Percentiles rank a stretch among this genome's conserved stretches.
phyloP scores from a whole-genome alignment of 1,140 invertebrate species.

The fruit fly (Drosophila melanogaster) region Release_6_plus_ISO1_MT NC_004354.4:19904501-19905000 shows the following conservation, averaged over 20 bases:
- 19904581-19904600: conserved; percentile 96
- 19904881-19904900: conserved; percentile 97
- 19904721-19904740: conserved; percentile 74
- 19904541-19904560: conserved; percentile 97
- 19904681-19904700: neutral
- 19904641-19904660: conserved; percentile 98
- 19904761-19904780: conserved; percentile 86
- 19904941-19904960: conserved; percentile 51
- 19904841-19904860: conserved; percentile 89
- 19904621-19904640: conserved; percentile 98
- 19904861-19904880: conserved; percentile 97
- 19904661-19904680: conserved; percentile 99
- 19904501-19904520: conserved; percentile 96
- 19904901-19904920: conserved; percentile 91
- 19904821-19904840: conserved; percentile 84
- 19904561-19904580: conserved; percentile 91
- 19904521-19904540: conserved; percentile 98
- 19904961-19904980: conserved; percentile 9
- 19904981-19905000: neutral
- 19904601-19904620: conserved; percentile 97
- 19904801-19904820: conserved; percentile 17
- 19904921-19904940: conserved; percentile 85
- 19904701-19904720: neutral
- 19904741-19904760: conserved; percentile 86
- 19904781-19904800: conserved; percentile 68